Conservation (phyloP, 2,797 vertebrate species). For the Coregonus suidteri region DNA sequence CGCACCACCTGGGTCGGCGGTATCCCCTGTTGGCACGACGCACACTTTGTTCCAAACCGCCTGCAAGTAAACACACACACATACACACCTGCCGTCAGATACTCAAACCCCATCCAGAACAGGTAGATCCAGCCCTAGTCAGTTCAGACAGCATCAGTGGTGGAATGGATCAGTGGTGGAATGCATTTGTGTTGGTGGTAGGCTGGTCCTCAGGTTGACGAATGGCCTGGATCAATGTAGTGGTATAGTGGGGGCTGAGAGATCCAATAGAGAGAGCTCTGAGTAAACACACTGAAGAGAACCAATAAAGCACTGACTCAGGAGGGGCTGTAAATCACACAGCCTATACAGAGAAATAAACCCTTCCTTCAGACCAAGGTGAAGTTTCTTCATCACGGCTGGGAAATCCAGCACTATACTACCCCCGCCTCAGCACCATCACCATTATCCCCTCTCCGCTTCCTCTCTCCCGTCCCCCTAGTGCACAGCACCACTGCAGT, state of each 20-base stretch:
- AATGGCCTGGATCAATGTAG: conserved; percentile 55
- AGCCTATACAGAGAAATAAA: conserved; percentile 63
- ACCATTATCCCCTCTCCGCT: background rate
- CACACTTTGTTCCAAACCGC: conserved; percentile 97
- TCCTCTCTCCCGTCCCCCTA: background rate
- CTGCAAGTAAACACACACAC: conserved; percentile 66
- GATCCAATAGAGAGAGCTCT: conserved; percentile 27
- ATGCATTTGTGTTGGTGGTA: conserved; percentile 46
- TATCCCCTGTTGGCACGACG: conserved; percentile 97
- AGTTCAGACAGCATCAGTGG: conserved; percentile 49
- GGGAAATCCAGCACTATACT: conserved; percentile 35
- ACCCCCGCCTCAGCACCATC: background rate
- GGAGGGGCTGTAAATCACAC: conserved; percentile 74
- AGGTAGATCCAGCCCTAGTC: background rate
- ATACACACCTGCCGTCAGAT: conserved; percentile 37
- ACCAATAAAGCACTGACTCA: conserved; percentile 75
- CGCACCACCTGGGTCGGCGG: conserved; percentile 97
- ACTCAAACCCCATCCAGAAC: conserved; percentile 9
- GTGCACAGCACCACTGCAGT: conserved; percentile 27
- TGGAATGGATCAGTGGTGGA: conserved; percentile 59
- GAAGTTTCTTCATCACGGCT: conserved; percentile 63
- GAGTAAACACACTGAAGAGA: conserved; percentile 66
- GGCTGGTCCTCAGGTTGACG: too few relatives aligned
- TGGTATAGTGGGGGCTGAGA: conserved; percentile 45
- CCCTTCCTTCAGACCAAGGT: conserved; percentile 57